Evolutionary conservation across 2,113 vertebrate genomes (phyloP).

Genomic region (Oryzias melastigma): DNA sequence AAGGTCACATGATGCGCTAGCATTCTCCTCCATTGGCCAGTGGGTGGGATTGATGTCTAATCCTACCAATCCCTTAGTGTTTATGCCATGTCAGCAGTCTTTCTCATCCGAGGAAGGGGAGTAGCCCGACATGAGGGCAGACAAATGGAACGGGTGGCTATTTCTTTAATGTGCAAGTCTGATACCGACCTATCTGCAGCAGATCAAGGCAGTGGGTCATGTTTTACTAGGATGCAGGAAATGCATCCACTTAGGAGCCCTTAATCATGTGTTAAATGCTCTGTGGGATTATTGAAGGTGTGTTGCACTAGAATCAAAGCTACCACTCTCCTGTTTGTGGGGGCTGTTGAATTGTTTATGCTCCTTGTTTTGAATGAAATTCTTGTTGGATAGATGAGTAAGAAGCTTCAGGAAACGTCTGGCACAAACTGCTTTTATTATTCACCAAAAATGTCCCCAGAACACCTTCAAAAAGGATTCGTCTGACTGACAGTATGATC

Average conservation of each 20-base stretch:
- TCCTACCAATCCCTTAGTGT: slow-evolving; percentile 53
- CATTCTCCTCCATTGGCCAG: slow-evolving; percentile 52
- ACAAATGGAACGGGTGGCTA: slow-evolving; percentile 22
- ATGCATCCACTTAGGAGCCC: slow-evolving; percentile 2
- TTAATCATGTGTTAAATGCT: slow-evolving; percentile 12
- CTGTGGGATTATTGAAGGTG: neutral
- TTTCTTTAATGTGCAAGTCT: slow-evolving; percentile 14
- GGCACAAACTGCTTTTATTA: slow-evolving; percentile 29
- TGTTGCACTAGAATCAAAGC: too few species aligned
- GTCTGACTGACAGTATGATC: slow-evolving; percentile 35
- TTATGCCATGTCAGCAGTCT: slow-evolving; percentile 67
- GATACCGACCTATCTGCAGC: neutral
- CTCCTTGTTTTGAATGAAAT: too few species aligned
- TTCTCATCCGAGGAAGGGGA: slow-evolving; percentile 52
- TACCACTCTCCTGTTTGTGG: too few species aligned
- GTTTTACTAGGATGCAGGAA: slow-evolving; percentile 15
- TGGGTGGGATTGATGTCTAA: slow-evolving; percentile 48
- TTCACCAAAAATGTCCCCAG: neutral
- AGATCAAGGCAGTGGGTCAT: slow-evolving; percentile 22
- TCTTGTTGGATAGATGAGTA: neutral
- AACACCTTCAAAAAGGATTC: slow-evolving; percentile 30
- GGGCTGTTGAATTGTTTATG: too few species aligned
- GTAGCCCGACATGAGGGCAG: slow-evolving; percentile 13
- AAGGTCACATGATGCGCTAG: slow-evolving; percentile 55
- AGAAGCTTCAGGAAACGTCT: slow-evolving; percentile 20